Conservation (phyloP, 2,888 invertebrate species). For the Tenthredo notha region DNA sequence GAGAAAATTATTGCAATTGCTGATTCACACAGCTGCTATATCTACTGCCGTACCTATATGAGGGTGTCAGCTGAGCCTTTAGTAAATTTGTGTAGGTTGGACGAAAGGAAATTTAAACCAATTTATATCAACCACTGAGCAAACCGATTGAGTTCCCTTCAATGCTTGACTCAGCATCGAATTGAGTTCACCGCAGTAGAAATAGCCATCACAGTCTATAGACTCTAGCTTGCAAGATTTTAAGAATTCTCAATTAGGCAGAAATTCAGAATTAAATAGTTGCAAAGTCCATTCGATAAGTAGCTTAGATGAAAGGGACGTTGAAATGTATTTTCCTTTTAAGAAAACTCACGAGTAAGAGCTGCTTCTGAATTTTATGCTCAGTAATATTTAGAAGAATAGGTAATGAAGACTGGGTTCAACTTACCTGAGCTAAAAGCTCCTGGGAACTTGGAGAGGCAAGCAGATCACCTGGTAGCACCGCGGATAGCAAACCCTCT, state of each 20-base stretch:
- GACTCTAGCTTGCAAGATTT: background rate
- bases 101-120: background rate
- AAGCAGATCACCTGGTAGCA: constrained; percentile 68
- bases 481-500: constrained; percentile 69
- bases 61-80: background rate
- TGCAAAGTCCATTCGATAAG: background rate
- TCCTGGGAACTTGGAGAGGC: constrained; percentile 68
- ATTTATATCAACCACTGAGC: background rate
- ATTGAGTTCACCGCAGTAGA: background rate
- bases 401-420: background rate
- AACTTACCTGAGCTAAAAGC: constrained; percentile 70
- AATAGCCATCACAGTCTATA: background rate
- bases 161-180: background rate
- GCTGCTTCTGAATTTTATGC: background rate
- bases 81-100: background rate
- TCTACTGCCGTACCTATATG: background rate
- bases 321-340: background rate
- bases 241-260: background rate
- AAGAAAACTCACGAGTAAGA: background rate
- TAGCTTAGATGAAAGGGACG: background rate
- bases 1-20: background rate
- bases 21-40: constrained; percentile 12
- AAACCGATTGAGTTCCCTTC: background rate
- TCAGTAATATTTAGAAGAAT: background rate
- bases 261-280: background rate